Conservation (phyloP, 2,888 invertebrate genomes). For the Dromius quadrimaculatus region DNA sequence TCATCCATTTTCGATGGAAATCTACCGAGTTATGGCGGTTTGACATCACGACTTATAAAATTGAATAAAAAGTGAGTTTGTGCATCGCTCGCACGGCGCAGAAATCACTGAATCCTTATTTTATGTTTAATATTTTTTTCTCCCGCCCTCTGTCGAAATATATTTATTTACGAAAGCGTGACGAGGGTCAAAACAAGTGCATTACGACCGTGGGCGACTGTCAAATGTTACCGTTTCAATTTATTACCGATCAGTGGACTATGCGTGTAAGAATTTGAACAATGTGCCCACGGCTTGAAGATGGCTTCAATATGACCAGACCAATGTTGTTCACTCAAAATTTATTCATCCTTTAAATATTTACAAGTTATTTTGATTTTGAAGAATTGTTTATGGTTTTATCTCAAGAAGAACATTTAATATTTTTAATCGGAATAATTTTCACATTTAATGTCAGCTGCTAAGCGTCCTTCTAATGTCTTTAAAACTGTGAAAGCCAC, state of each 20-base stretch:
- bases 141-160: no score
- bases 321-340: not conserved
- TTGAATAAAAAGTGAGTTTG: no score
- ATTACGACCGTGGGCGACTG: slow-evolving; percentile 30
- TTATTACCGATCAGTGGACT: slow-evolving; percentile 43
- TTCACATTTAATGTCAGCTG: slow-evolving; percentile 37
- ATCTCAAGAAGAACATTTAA: no score
- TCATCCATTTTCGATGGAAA: no score
- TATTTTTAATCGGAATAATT: no score
- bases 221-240: slow-evolving; percentile 40
- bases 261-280: slow-evolving; percentile 41
- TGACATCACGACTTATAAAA: no score
- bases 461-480: slow-evolving; percentile 38
- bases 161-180: no score
- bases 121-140: no score
- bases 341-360: not conserved
- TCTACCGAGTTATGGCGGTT: no score
- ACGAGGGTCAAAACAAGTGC: slow-evolving; percentile 10
- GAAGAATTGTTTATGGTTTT: not conserved
- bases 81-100: no score
- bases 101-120: no score
- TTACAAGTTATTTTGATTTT: slow-evolving; percentile 29
- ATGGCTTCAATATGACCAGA: not conserved
- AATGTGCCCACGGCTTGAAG: slow-evolving; percentile 4
- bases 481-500: slow-evolving; percentile 19